Conservation (phyloP, 2,797 vertebrate genomes). For the Syndactyla subalaris region DNA sequence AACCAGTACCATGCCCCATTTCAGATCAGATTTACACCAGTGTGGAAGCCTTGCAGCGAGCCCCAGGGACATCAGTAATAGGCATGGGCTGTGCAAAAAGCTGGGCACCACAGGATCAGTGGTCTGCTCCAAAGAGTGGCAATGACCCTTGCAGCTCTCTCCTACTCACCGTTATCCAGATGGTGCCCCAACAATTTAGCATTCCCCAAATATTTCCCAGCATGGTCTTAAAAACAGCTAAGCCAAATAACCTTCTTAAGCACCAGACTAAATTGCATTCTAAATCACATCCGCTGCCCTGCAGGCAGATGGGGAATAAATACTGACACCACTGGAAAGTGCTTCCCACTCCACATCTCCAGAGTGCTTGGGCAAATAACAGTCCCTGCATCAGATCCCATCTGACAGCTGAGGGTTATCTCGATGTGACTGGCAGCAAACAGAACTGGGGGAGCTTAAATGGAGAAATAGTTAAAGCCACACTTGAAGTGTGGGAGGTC, state of each 20-base stretch:
- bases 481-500: not conserved
- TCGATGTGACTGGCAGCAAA: not conserved
- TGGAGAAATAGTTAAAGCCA: not conserved
- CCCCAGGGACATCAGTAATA: not conserved
- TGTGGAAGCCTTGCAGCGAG: fast-evolving
- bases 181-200: not conserved
- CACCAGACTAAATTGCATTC: not conserved
- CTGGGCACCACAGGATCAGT: not conserved
- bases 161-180: not conserved
- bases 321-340: not conserved
- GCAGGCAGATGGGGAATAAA: not conserved
- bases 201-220: slow-evolving; percentile 17
- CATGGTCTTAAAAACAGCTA: not conserved
- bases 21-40: not conserved
- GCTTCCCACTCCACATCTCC: not conserved
- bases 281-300: not conserved
- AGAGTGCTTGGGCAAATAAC: not conserved
- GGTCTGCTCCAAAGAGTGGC: not conserved
- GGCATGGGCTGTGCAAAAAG: not conserved
- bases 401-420: not conserved
- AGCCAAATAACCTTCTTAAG: not conserved
- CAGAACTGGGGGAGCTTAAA: not conserved
- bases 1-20: not conserved
- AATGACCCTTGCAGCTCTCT: not conserved
- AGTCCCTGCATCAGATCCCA: not conserved